Evolutionary conservation across 1,140 invertebrate genomes (phyloP).

Genomic region (Pachypeltis micranthus): DNA sequence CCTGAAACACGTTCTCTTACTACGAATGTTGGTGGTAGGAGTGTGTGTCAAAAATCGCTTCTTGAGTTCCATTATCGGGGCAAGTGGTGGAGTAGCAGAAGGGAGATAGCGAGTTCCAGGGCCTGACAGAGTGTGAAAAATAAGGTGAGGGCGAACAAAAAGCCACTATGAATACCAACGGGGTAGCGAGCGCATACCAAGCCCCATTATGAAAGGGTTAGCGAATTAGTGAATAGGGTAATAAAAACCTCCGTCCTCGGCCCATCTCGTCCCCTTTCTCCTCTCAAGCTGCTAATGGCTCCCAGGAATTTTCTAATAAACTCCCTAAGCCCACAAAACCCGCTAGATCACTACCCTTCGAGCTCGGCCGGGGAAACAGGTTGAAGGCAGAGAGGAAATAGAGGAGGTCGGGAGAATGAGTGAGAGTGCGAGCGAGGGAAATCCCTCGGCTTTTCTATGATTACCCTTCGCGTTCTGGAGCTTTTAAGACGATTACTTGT

Average conservation of each 20-base stretch:
- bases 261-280: background rate
- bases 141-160: background rate
- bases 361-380: background rate
- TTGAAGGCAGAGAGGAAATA: background rate
- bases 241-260: background rate
- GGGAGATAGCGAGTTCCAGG: too few relatives aligned
- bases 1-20: too few relatives aligned
- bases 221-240: slow-evolving; percentile 9
- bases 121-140: too few relatives aligned
- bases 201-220: slow-evolving; percentile 1
- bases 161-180: slow-evolving; percentile 4
- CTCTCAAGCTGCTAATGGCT: slow-evolving; percentile 8
- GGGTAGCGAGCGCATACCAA: background rate
- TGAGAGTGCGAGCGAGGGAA: background rate
- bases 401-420: background rate
- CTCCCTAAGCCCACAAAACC: slow-evolving; percentile 1
- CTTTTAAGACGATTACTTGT: background rate
- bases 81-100: too few relatives aligned
- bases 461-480: background rate
- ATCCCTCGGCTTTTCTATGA: background rate
- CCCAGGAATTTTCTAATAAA: slow-evolving; percentile 14
- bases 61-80: too few relatives aligned
- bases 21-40: too few relatives aligned
- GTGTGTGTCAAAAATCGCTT: too few relatives aligned
- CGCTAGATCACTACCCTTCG: background rate